These are phyloP conservation scores for Caenorhabditis sinica DNA, from an alignment of 2,888 invertebrate species.

Conservation along the genomic window DNA sequence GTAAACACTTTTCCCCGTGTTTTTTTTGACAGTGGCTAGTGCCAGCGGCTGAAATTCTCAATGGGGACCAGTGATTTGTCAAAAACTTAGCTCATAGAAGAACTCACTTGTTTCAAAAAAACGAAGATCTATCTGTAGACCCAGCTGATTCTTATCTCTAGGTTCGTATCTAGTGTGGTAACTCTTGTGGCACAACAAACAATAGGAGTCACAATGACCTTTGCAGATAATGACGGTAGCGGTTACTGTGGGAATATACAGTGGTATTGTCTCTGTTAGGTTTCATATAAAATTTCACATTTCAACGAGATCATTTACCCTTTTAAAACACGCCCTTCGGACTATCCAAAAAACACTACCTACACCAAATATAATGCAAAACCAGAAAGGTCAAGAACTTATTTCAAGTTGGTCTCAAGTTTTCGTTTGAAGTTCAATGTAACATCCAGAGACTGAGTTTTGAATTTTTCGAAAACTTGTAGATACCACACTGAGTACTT, in stretches of 20 bases:
- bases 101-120: too few species aligned
- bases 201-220: too few species aligned
- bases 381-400: slow-evolving; percentile 17
- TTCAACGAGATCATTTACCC: slow-evolving; percentile 7
- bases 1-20: slow-evolving; percentile 18
- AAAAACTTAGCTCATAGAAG: too few species aligned
- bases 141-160: too few species aligned
- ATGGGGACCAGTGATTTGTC: too few species aligned
- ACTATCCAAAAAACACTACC: slow-evolving; percentile 23
- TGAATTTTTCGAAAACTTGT: neutral
- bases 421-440: slow-evolving; percentile 9
- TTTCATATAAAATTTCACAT: neutral
- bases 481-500: slow-evolving; percentile 4
- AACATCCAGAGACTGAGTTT: slow-evolving; percentile 6
- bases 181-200: too few species aligned
- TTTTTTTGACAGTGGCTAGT: neutral
- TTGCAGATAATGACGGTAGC: too few species aligned
- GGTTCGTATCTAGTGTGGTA: too few species aligned
- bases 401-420: slow-evolving; percentile 31
- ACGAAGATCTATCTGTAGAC: too few species aligned
- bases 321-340: slow-evolving; percentile 4
- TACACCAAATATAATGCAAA: slow-evolving; percentile 17
- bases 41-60: neutral
- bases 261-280: too few species aligned
- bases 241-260: too few species aligned